phyloP scores from a whole-genome alignment of 2,888 invertebrate species.

The Parascotia fuliginaria region DNA sequence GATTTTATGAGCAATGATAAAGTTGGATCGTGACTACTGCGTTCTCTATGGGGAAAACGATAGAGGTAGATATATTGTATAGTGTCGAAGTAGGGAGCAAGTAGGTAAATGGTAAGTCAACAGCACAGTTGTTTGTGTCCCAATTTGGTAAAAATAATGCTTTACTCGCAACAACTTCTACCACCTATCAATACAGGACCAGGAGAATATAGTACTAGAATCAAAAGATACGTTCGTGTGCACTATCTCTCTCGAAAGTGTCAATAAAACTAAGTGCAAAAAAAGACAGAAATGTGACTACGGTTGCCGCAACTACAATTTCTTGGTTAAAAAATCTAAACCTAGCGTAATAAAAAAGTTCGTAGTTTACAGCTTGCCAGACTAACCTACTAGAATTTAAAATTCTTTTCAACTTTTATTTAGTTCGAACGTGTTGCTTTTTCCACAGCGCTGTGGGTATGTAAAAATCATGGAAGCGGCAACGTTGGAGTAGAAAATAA shows the following conservation, averaged over 20 bases:
- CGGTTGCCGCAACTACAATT: background rate
- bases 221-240: no score
- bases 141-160: no score
- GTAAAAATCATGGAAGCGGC: slow-evolving; percentile 28
- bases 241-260: no score
- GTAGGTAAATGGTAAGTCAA: no score
- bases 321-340: background rate
- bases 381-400: slow-evolving; percentile 1
- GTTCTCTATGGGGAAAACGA: background rate
- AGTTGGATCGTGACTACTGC: slow-evolving; percentile 2
- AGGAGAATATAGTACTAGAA: no score
- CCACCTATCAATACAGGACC: no score
- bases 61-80: background rate
- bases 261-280: no score
- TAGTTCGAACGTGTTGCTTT: slow-evolving; percentile 18
- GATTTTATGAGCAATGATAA: slow-evolving; percentile 29
- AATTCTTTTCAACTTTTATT: slow-evolving; percentile 13
- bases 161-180: no score
- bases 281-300: no score
- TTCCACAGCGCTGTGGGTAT: slow-evolving; percentile 19
- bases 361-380: background rate
- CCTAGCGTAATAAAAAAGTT: background rate
- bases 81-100: no score
- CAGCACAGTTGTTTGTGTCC: no score
- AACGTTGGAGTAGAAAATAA: slow-evolving; percentile 41